A percentile compares a stretch with the other conserved stretches of the same genome.
phyloP scores from a whole-genome alignment of 1,140 invertebrate genomes.

The Lucilia sericata region DNA sequence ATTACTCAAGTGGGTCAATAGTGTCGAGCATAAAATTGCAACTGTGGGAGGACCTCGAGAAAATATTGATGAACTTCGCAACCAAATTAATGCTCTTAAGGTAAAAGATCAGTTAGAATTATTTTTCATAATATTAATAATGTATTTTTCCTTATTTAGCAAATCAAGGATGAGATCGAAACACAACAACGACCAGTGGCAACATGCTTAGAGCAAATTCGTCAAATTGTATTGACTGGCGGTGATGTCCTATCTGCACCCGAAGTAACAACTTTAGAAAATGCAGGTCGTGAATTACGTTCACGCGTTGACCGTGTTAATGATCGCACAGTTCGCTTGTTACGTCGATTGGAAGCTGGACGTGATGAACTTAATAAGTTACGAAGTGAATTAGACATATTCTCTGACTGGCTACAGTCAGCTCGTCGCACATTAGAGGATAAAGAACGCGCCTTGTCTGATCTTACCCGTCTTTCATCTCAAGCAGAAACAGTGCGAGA shows the following conservation, averaged over 20 bases:
- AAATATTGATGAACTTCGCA: slow-evolving; percentile 86
- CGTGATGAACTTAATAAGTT: slow-evolving; percentile 91
- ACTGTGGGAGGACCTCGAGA: slow-evolving; percentile 90
- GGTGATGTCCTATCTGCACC: slow-evolving; percentile 90
- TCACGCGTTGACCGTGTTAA: slow-evolving; percentile 84
- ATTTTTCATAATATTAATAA: slow-evolving; percentile 43
- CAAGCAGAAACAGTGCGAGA: slow-evolving; percentile 83
- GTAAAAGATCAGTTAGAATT: slow-evolving; percentile 67
- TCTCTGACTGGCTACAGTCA: slow-evolving; percentile 86
- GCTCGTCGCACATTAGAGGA: slow-evolving; percentile 85
- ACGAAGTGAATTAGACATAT: slow-evolving; percentile 78
- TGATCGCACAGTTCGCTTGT: slow-evolving; percentile 82
- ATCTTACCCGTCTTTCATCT: slow-evolving; percentile 79
- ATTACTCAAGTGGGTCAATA: slow-evolving; percentile 88
- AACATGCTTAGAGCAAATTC: slow-evolving; percentile 90
- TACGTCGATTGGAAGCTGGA: slow-evolving; percentile 81
- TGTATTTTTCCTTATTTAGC: slow-evolving; percentile 68
- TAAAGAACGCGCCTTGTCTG: slow-evolving; percentile 85
- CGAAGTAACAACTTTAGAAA: slow-evolving; percentile 86
- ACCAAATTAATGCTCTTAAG: slow-evolving; percentile 91
- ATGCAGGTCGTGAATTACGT: slow-evolving; percentile 85
- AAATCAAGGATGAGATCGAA: slow-evolving; percentile 91
- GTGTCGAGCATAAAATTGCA: slow-evolving; percentile 88
- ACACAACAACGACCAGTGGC: slow-evolving; percentile 86
- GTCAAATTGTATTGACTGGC: slow-evolving; percentile 89